These are phyloP conservation scores for Hesperophylax magnus DNA, from an alignment of 1,140 invertebrate genomes.

Conservation along the genomic window DNA sequence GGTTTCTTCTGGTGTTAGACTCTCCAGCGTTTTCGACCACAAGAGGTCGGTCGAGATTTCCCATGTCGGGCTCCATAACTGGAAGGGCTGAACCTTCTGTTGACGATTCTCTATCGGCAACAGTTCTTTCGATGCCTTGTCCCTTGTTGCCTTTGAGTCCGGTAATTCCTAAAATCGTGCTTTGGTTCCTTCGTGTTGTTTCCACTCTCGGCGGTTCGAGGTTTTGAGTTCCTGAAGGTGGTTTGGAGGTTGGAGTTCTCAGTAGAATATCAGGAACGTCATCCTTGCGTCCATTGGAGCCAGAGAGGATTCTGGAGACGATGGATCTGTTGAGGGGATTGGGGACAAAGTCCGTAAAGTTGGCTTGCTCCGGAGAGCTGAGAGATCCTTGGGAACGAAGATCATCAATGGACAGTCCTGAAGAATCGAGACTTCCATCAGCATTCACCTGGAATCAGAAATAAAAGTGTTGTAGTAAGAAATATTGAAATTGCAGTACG, in stretches of 20 bases:
- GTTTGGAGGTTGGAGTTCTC: constrained; percentile 77
- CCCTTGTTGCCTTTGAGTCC: constrained; percentile 62
- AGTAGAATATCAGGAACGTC: constrained; percentile 82
- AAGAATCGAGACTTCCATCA: constrained; percentile 65
- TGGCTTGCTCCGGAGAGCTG: constrained; percentile 65
- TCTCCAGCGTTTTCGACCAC: constrained; percentile 68
- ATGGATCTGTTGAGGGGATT: constrained; percentile 77
- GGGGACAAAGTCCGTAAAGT: constrained; percentile 76
- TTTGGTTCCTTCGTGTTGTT: constrained; percentile 63
- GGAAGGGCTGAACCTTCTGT: constrained; percentile 67
- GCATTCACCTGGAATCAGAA: constrained; percentile 62
- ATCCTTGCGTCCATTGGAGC: constrained; percentile 84
- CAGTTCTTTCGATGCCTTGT: constrained; percentile 64
- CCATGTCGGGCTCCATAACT: constrained; percentile 70
- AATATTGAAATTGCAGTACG: too few relatives aligned
- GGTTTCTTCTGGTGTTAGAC: constrained; percentile 68
- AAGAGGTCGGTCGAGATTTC: constrained; percentile 69
- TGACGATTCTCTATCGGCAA: constrained; percentile 64
- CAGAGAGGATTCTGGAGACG: constrained; percentile 84
- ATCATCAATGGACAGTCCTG: constrained; percentile 63
- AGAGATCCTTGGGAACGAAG: constrained; percentile 52
- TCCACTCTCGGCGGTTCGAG: constrained; percentile 37
- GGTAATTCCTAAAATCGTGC: constrained; percentile 64
- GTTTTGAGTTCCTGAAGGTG: constrained; percentile 59
- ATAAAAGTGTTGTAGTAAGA: not conserved